Evolutionary conservation across 1,140 invertebrate genomes (phyloP).

Genomic region (Neodiprion virginianus): DNA sequence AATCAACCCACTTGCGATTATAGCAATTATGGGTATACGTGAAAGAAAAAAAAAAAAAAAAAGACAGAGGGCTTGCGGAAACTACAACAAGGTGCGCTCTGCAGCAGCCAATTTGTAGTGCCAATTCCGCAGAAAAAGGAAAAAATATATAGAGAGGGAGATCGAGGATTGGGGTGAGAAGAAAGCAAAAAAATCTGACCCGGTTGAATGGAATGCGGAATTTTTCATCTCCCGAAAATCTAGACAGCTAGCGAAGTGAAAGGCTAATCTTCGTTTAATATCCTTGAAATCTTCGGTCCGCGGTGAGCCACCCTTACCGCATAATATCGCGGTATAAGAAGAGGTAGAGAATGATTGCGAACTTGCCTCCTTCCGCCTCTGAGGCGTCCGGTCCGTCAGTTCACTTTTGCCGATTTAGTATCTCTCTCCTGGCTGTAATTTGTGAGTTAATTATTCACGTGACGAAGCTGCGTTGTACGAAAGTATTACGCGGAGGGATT

Average conservation of each 20-base stretch:
- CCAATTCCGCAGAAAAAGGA: not conserved
- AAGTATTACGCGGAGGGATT: too few species aligned
- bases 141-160: not conserved
- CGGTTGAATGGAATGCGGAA: not conserved
- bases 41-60: too few species aligned
- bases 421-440: not conserved
- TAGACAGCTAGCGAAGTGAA: not conserved
- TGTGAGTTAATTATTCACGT: not conserved
- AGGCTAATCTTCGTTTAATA: constrained; percentile 3
- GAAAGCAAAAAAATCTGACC: too few species aligned
- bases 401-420: too few species aligned
- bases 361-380: not conserved
- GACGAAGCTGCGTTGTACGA: too few species aligned
- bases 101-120: not conserved
- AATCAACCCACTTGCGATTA: too few species aligned
- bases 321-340: not conserved
- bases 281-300: not conserved
- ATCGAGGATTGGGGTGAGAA: too few species aligned
- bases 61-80: too few species aligned
- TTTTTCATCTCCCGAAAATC: constrained; percentile 1
- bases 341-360: not conserved
- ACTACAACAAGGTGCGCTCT: too few species aligned
- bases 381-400: not conserved
- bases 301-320: not conserved
- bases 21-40: too few species aligned